These are phyloP conservation scores for Monarcha castaneiventris DNA, from an alignment of 2,113 vertebrate genomes.

Conservation along the genomic window DNA sequence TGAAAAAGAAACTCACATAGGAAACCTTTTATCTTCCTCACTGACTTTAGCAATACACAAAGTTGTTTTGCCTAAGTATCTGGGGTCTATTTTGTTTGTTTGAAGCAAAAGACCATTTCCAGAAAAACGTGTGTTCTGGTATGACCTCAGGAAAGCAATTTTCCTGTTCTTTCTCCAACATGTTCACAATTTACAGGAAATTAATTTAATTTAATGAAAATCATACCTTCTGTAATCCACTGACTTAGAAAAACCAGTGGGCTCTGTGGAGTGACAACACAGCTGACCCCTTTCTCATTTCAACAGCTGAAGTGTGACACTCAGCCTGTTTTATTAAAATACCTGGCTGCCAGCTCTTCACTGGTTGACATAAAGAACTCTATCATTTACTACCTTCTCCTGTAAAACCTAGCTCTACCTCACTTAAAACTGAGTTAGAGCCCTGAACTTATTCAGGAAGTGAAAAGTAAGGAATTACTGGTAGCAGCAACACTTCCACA, in stretches of 20 bases:
- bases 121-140: fast-evolving
- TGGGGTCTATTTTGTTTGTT: background rate
- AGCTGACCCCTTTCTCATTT: background rate
- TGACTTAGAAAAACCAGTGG: background rate
- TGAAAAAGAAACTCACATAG: background rate
- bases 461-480: background rate
- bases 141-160: background rate
- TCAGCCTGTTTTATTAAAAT: background rate
- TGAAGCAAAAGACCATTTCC: background rate
- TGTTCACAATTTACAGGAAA: background rate
- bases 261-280: background rate
- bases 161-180: background rate
- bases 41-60: background rate
- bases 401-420: background rate
- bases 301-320: background rate
- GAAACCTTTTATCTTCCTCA: background rate
- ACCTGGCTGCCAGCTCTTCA: background rate
- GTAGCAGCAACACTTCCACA: background rate
- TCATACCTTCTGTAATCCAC: background rate
- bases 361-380: background rate
- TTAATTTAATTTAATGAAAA: background rate
- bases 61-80: background rate
- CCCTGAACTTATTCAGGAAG: background rate
- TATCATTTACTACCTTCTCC: background rate
- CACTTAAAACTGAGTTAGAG: background rate